Conservation (phyloP, 2,797 vertebrate species). For the Margarornis squamiger region DNA sequence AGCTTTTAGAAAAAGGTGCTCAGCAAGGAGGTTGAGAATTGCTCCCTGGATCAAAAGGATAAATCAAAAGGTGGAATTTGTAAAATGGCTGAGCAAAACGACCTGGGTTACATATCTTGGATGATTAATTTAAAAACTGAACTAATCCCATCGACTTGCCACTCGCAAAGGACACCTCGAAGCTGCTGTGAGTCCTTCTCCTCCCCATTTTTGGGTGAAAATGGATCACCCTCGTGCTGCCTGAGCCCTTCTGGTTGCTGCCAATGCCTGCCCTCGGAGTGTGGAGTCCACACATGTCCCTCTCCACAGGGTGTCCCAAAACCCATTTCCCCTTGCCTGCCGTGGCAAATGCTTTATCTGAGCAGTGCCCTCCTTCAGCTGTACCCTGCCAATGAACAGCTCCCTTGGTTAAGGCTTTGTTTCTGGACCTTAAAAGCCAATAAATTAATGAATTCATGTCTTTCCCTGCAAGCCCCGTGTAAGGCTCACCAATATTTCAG, state of each 20-base stretch:
- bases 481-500: background rate
- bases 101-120: background rate
- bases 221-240: background rate
- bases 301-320: slow-evolving; percentile 9
- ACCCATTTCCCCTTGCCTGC: background rate
- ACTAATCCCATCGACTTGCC: background rate
- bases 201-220: background rate
- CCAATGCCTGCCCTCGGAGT: background rate
- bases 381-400: background rate
- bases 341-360: background rate
- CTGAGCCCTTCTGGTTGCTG: background rate
- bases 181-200: background rate
- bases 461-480: background rate
- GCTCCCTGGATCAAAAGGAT: background rate
- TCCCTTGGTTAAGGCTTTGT: background rate
- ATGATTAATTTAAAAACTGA: background rate
- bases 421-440: background rate
- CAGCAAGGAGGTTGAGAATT: background rate
- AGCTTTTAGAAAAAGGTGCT: background rate
- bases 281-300: background rate
- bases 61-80: background rate
- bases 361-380: background rate
- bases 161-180: background rate
- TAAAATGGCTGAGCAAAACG: background rate
- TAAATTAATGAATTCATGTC: background rate